Conservation (phyloP, 2,797 vertebrate species). For the Halcyon smyrnensis region DNA sequence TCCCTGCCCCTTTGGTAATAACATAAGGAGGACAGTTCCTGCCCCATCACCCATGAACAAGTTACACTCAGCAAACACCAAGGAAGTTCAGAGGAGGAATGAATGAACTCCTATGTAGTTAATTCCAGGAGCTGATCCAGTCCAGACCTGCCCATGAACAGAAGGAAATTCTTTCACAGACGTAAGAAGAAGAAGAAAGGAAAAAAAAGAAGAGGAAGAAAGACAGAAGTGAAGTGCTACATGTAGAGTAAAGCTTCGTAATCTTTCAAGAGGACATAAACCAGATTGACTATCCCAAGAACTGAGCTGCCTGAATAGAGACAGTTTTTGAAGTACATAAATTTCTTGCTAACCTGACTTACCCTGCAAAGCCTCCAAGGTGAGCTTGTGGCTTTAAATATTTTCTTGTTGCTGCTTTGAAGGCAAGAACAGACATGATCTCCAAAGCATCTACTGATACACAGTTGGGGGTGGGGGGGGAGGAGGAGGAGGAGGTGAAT, state of each 20-base stretch:
- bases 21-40: neutral
- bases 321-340: neutral
- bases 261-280: neutral
- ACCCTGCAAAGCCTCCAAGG: constrained; percentile 32
- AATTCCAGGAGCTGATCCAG: constrained; percentile 62
- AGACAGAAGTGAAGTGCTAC: neutral
- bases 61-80: constrained; percentile 32
- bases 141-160: constrained; percentile 42
- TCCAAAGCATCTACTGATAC: constrained; percentile 21
- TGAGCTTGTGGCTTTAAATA: constrained; percentile 60
- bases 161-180: constrained; percentile 37
- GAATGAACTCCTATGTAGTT: constrained; percentile 10
- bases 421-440: constrained; percentile 68
- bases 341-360: constrained; percentile 4
- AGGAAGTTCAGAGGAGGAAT: constrained; percentile 29
- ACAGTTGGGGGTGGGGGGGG: neutral
- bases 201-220: neutral
- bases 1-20: neutral
- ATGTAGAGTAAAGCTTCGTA: neutral
- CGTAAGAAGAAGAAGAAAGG: neutral
- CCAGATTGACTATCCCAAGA: neutral
- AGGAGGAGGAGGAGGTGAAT: constrained; percentile 44
- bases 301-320: neutral
- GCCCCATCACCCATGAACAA: constrained; percentile 12
- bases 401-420: constrained; percentile 58